Evolutionary conservation across 1,140 invertebrate species (phyloP), one percentile per base, ranked within the genome.

Genomic region (Halotydeus destructor): DNA sequence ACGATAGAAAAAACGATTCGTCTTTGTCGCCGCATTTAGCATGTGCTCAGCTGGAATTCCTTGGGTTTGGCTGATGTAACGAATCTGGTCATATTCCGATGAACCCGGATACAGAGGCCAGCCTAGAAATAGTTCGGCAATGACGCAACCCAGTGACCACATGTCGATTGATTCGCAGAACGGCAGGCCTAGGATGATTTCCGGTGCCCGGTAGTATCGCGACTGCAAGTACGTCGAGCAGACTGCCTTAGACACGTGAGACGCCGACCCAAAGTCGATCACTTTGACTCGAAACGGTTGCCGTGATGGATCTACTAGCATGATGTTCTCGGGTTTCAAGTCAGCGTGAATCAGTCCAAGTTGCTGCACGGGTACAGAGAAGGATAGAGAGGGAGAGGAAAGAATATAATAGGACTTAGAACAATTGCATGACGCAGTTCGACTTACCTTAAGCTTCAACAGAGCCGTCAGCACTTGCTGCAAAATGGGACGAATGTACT

Each of bases 91-190:
- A 62, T 97, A 99, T 64, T 99, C 94, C 1, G 91, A 97, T 22
- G 88, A 93, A 37, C 94, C 94, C 0, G 94, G 94, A 66, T 99
- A 99, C 2, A 99, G 67, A 14, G 94, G 94, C 94, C 94, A 99
- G 44, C 94, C 94, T 14, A 99, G 70, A 64, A 99, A 99, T 37
- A 99, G 68, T 61, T 99, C 94, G 2, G 94, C 94, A 18, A 98
- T 93, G 40, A 99, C 94, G 65, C 94, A 99, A 19, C 94, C 94
- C 41, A 99, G 67, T 0, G 91, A 97, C 94, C 94, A 99, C 91
- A 99, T 99, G 62, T 99, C 94, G 52, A 99, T 99, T 3, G 91
- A 86, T 65, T 99, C 94, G 68, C 88, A 94, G 65, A 98, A 99
- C 36, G 89, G 91, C 51, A 99, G 66, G 44, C 76, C 93, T 35